These are phyloP conservation scores for Malaclemys terrapin DNA, from an alignment of 2,113 vertebrate genomes.

Conservation along the genomic window DNA sequence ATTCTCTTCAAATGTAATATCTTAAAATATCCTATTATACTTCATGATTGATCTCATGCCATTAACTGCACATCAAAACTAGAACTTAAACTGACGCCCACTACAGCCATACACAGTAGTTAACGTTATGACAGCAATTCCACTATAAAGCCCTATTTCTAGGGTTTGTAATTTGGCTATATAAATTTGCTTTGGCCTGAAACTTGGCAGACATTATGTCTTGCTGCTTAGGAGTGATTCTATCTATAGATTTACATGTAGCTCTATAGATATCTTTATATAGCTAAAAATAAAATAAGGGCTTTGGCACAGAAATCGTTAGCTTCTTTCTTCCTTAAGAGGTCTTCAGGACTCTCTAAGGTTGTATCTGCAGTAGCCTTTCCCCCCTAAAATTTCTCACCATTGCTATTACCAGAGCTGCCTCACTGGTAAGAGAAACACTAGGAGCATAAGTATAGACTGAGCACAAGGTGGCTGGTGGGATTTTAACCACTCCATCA, in stretches of 20 bases:
- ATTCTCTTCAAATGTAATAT: slow-evolving; percentile 39
- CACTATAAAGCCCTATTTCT: slow-evolving; percentile 15
- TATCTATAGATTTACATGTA: not conserved
- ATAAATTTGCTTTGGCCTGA: slow-evolving; percentile 46
- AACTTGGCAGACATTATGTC: slow-evolving; percentile 27
- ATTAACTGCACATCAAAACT: slow-evolving; percentile 35
- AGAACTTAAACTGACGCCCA: slow-evolving; percentile 9
- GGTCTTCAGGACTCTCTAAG: not conserved
- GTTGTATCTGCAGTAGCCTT: not conserved
- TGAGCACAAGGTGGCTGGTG: not conserved
- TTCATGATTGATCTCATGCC: slow-evolving; percentile 10
- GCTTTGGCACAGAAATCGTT: not conserved
- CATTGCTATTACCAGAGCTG: not conserved
- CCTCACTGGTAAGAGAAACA: not conserved
- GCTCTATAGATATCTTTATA: not conserved
- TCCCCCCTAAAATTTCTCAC: not conserved
- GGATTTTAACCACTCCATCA: not conserved
- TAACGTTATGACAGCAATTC: slow-evolving; percentile 45
- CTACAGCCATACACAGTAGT: slow-evolving; percentile 8
- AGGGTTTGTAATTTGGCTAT: slow-evolving; percentile 2
- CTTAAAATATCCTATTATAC: slow-evolving; percentile 46
- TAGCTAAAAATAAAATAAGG: slow-evolving; percentile 1
- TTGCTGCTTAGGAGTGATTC: slow-evolving; percentile 35
- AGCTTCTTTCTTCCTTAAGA: not conserved
- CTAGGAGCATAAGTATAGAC: not conserved